Evolutionary conservation across 2,797 vertebrate genomes (phyloP).

Genomic region (Sebastolobus altivelis): DNA sequence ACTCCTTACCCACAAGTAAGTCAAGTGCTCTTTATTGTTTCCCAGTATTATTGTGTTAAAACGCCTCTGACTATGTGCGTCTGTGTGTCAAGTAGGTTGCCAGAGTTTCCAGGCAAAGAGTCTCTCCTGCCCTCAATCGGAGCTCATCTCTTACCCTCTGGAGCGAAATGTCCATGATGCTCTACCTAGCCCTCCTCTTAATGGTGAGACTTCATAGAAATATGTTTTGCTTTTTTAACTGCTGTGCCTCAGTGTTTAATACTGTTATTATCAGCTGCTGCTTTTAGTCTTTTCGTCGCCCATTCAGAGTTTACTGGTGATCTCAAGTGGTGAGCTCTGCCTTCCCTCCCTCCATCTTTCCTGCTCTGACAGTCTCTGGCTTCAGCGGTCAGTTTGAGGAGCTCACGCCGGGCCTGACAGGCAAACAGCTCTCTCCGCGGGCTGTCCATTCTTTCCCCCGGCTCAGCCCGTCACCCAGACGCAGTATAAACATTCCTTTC

Average conservation of each 20-base stretch:
- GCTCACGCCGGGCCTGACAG: constrained; percentile 73
- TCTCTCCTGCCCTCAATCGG: constrained; percentile 71
- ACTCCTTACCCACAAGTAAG: constrained; percentile 84
- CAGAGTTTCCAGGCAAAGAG: constrained; percentile 80
- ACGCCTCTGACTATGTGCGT: constrained; percentile 22
- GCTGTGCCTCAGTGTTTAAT: not conserved
- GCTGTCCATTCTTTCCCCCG: constrained; percentile 72
- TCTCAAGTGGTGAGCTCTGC: constrained; percentile 1
- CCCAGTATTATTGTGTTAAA: not conserved
- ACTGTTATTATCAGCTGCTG: not conserved
- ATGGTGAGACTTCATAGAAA: constrained; percentile 79
- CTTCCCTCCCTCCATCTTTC: constrained; percentile 16
- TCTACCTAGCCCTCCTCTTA: constrained; percentile 80
- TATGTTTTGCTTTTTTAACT: not conserved
- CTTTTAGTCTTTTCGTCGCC: not conserved
- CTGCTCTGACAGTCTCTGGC: constrained; percentile 31
- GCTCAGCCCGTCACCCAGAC: constrained; percentile 75
- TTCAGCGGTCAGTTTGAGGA: constrained; percentile 64
- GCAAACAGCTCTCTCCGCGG: constrained; percentile 73
- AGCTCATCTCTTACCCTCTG: constrained; percentile 83
- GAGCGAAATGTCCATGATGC: constrained; percentile 74
- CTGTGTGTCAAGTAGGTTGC: constrained; percentile 62
- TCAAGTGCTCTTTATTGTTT: not conserved
- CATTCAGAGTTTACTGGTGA: constrained; percentile 19
- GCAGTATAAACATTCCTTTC: constrained; percentile 87